Evolutionary conservation across 2,888 invertebrate species (phyloP).

Genomic region (Parapristionchus giblindavisi): DNA sequence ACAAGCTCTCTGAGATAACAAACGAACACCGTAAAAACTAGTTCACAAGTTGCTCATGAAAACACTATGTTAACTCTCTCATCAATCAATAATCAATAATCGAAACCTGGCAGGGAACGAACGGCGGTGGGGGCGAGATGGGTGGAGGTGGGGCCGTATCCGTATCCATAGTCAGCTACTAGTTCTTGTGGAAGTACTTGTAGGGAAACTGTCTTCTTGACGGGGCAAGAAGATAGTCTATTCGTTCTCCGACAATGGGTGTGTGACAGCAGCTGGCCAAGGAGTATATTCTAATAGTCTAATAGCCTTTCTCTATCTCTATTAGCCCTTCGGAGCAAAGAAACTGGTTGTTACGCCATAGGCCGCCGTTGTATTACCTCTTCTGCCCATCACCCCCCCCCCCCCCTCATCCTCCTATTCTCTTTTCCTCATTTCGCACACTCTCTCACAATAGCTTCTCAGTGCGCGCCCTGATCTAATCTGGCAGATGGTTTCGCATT

Average conservation of each 20-base stretch:
- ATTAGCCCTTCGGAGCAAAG: too few species aligned
- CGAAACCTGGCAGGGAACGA: constrained; percentile 4
- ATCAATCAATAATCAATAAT: not conserved
- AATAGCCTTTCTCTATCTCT: too few species aligned
- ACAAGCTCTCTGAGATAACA: too few species aligned
- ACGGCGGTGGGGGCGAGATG: constrained; percentile 3
- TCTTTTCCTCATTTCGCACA: constrained; percentile 23
- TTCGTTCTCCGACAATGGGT: not conserved
- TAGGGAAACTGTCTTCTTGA: not conserved
- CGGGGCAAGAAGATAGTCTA: not conserved
- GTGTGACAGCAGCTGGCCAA: too few species aligned
- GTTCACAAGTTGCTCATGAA: not conserved
- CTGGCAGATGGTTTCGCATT: constrained; percentile 13
- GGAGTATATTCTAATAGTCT: too few species aligned
- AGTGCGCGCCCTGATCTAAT: not conserved
- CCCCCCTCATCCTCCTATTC: too few species aligned
- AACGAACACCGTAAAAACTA: too few species aligned
- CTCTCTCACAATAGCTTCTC: constrained; percentile 10
- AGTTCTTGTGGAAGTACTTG: constrained; percentile 18
- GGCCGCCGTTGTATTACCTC: too few species aligned
- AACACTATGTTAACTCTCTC: not conserved
- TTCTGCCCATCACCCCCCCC: too few species aligned
- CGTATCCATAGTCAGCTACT: not conserved
- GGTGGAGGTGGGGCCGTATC: not conserved
- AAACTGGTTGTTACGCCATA: too few species aligned